phyloP scores from a whole-genome alignment of 2,888 invertebrate species.

The Melanostoma mellinum region DNA sequence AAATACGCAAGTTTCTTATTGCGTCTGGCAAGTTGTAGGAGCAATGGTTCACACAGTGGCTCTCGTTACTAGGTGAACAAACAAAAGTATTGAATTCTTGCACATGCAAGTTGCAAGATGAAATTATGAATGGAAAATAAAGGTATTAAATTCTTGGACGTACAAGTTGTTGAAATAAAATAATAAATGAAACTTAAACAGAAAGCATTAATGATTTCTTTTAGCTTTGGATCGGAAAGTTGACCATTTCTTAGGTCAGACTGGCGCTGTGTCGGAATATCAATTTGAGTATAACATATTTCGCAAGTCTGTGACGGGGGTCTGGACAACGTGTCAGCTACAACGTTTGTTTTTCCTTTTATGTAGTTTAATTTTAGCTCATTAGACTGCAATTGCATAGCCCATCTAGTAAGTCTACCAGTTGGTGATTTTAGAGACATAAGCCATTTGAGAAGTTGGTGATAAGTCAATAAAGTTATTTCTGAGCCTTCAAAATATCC shows the following conservation, averaged over 20 bases:
- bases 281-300: constrained; percentile 38
- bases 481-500: constrained; percentile 33
- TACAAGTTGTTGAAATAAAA: too few species aligned
- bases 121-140: too few species aligned
- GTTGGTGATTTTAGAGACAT: constrained; percentile 78
- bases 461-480: constrained; percentile 79
- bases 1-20: too few species aligned
- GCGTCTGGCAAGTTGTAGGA: too few species aligned
- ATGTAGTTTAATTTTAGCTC: constrained; percentile 79
- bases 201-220: constrained; percentile 50
- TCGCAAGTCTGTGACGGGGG: constrained; percentile 43
- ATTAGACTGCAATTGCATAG: constrained; percentile 79
- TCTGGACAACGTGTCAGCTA: constrained; percentile 67
- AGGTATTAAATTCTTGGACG: too few species aligned
- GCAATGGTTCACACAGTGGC: too few species aligned
- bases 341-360: constrained; percentile 78
- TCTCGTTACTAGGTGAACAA: too few species aligned
- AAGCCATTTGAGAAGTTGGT: constrained; percentile 82
- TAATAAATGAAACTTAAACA: too few species aligned
- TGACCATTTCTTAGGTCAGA: constrained; percentile 54
- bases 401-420: constrained; percentile 82
- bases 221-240: constrained; percentile 69
- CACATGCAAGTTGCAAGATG: too few species aligned
- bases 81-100: too few species aligned
- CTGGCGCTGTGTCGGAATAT: constrained; percentile 55